A percentile compares a stretch with the other conserved stretches of the same genome.
phyloP scores from a whole-genome alignment of 2,113 vertebrate species.

The Lasiurus borealis region DNA sequence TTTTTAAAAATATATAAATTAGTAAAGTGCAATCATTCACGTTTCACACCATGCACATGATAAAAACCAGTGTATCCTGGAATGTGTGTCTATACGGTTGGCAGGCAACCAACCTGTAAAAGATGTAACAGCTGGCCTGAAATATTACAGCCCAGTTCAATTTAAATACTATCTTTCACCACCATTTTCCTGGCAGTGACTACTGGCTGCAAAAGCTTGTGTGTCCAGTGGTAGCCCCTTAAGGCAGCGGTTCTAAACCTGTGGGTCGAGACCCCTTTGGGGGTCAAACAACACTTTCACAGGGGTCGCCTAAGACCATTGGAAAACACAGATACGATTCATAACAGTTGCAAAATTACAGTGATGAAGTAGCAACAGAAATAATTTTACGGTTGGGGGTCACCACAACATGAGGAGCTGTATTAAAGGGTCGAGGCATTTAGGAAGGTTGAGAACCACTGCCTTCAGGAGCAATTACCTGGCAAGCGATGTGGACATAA shows the following conservation, averaged over 20 bases:
- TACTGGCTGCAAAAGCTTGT: background rate
- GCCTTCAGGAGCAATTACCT: conserved; percentile 89
- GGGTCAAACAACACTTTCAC: too few relatives aligned
- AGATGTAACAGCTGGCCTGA: background rate
- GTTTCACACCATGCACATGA: background rate
- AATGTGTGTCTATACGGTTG: background rate
- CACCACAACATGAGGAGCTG: too few relatives aligned
- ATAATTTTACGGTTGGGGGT: too few relatives aligned
- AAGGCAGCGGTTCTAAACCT: background rate
- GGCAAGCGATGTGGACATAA: conserved; percentile 92
- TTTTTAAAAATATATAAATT: too few relatives aligned
- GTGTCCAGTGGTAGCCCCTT: background rate
- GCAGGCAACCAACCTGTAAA: background rate
- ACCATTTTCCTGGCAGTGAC: background rate
- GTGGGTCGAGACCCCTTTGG: too few relatives aligned
- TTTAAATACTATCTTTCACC: background rate
- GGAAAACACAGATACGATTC: too few relatives aligned
- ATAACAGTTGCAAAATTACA: too few relatives aligned
- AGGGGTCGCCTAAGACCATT: too few relatives aligned
- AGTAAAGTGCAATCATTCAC: background rate
- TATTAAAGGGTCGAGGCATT: too few relatives aligned
- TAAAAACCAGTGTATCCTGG: background rate
- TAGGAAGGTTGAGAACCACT: too few relatives aligned
- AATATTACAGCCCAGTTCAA: background rate
- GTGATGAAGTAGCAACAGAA: too few relatives aligned